Base-by-base conservation (phyloP, 1,140 invertebrate genomes). In the Pseudomyrmex gracilis region DNA sequence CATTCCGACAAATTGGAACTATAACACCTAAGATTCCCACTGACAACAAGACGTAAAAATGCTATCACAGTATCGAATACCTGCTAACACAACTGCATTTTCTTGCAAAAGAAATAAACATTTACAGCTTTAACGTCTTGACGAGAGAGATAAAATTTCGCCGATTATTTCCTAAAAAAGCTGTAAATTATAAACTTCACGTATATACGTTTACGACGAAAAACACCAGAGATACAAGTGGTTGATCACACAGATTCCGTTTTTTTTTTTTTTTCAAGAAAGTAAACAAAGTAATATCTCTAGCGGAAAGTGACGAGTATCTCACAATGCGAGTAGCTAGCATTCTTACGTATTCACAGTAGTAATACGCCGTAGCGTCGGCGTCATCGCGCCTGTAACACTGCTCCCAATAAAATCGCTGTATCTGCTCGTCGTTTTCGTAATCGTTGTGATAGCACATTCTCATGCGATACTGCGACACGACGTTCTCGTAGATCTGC, bases 381-480 rank as follows among this genome's bases (percentile, higher is more conserved):
- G 86, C 91, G 78, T 94, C 92, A 63, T 93, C 90, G 13, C 91
- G 89, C 17, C 91, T 87, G 57, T 94, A 94, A 85, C 93, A 94
- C 86, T 94, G 94, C 73, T 94, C 93, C 94, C 94, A 94, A 61
- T 94, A 94, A 53, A 94, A 94, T 34, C 93, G 89, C 73, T 94
- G 94, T 43, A 94, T 94, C 71, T 94, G 93, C 74, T 94, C 93
- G 83, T 94, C 94, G 73, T 94, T 94, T 70, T 94, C 94, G 63
- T 94, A 94, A 80, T 94, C 94, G 73, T 94, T 94, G 43, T 94
- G 93, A 57, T 94, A 94, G 74, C 94, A 94, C 93, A 94, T 93
- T 64, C 91, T 93, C 93, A 94, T 94, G 4, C 91, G 93, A 76
- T 94, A 94, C 64, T 92, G 92, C 0, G 94, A 94, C 0, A 93